Percentiles rank a stretch among this genome's conserved stretches.
These are phyloP conservation scores for Coendou prehensilis DNA, from an alignment of 2,797 vertebrate species.

Conservation along the genomic window DNA sequence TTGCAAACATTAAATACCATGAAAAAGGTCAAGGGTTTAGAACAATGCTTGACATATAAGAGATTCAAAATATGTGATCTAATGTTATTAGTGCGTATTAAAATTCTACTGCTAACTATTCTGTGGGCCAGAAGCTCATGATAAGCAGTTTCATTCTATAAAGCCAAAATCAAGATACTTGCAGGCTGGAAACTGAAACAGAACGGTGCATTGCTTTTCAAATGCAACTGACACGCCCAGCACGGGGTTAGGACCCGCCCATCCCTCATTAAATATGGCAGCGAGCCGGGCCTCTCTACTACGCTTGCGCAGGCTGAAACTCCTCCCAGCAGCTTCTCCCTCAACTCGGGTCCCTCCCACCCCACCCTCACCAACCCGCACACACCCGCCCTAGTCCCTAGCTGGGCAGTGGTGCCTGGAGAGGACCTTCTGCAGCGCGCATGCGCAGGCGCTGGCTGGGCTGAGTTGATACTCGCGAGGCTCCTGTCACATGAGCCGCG, in stretches of 20 bases:
- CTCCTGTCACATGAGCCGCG: conserved; percentile 81
- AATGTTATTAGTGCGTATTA: background rate
- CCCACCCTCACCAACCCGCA: background rate
- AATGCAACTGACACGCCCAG: background rate
- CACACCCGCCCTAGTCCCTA: background rate
- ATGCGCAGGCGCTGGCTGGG: conserved; percentile 48
- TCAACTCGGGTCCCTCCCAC: background rate
- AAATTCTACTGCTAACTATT: conserved; percentile 34
- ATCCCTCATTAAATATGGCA: conserved; percentile 79
- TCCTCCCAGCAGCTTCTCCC: conserved; percentile 62
- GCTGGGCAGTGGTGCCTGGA: background rate
- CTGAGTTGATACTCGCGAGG: conserved; percentile 66
- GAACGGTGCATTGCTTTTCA: conserved; percentile 92
- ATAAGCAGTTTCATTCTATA: conserved; percentile 87
- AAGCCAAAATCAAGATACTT: background rate
- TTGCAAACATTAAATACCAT: conserved; percentile 6
- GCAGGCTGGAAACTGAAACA: conserved; percentile 81
- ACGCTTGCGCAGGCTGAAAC: conserved; percentile 76
- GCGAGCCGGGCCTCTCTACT: conserved; percentile 11
- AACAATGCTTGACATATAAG: conserved; percentile 32
- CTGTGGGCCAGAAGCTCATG: conserved; percentile 86
- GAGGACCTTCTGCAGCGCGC: background rate
- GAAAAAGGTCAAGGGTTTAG: conserved; percentile 34
- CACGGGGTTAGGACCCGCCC: conserved; percentile 43
- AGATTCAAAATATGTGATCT: conserved; percentile 39